phyloP scores from a whole-genome alignment of 2,797 vertebrate species.

The Scolopax rusticola region DNA sequence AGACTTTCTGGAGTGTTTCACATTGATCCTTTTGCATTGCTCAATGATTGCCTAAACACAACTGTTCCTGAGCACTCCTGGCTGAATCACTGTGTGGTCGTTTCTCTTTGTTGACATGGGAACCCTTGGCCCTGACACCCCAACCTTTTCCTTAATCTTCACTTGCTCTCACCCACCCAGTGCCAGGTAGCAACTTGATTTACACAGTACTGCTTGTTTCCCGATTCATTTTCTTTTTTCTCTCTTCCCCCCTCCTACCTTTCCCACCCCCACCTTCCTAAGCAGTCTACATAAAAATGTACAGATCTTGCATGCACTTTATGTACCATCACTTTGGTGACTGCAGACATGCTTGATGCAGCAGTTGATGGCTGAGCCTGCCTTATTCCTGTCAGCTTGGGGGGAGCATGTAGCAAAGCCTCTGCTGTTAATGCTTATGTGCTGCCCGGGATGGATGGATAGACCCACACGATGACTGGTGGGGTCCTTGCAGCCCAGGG shows the following conservation, averaged over 20 bases:
- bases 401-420: neutral
- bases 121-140: neutral
- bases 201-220: neutral
- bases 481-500: no score
- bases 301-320: neutral
- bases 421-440: neutral
- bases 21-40: neutral
- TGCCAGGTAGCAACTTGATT: neutral
- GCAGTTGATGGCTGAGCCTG: neutral
- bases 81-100: neutral
- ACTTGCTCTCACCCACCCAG: neutral
- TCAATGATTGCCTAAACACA: neutral
- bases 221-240: no score
- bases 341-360: neutral
- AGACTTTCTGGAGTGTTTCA: neutral
- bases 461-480: fast-evolving
- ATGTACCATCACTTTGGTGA: no score
- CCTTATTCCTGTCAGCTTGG: neutral
- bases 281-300: neutral
- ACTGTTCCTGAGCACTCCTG: neutral
- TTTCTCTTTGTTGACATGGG: neutral
- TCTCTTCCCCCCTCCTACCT: neutral
- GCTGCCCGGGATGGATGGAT: neutral
- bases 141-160: neutral
- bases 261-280: no score